Conservation (phyloP, 2,113 vertebrate species). For the Hemicordylus capensis region DNA sequence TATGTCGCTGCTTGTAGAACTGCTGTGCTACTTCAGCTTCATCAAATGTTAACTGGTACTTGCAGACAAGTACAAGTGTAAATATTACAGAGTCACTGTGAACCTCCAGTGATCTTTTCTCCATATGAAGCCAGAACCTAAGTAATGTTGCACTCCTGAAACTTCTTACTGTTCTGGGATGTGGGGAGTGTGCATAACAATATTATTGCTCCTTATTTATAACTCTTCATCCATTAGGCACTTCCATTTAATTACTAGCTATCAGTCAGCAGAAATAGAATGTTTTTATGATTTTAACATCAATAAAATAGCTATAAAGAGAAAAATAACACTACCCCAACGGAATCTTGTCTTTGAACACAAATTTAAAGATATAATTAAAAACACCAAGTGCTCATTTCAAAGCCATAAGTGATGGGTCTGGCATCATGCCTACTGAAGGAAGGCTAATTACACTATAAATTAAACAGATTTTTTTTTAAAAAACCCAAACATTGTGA, state of each 20-base stretch:
- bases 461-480: conserved; percentile 75
- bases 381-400: conserved; percentile 77
- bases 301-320: conserved; percentile 72
- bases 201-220: neutral
- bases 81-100: no score
- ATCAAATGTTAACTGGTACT: no score
- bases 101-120: no score
- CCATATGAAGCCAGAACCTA: no score
- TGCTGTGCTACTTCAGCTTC: no score
- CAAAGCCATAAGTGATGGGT: conserved; percentile 73
- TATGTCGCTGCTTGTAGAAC: no score
- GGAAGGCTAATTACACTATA: conserved; percentile 86
- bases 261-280: conserved; percentile 62
- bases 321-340: conserved; percentile 66
- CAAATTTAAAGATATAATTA: conserved; percentile 78
- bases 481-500: conserved; percentile 77
- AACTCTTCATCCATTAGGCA: neutral
- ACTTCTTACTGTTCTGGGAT: no score
- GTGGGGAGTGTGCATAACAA: no score
- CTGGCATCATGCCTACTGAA: conserved; percentile 78
- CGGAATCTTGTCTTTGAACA: conserved; percentile 61
- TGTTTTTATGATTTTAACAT: conserved; percentile 66
- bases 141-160: no score
- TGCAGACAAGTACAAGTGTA: no score
- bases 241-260: neutral